Evolutionary conservation across 1,140 invertebrate species (phyloP), one percentile per base, ranked within the genome.

Genomic region (Penaeus japonicus): DNA sequence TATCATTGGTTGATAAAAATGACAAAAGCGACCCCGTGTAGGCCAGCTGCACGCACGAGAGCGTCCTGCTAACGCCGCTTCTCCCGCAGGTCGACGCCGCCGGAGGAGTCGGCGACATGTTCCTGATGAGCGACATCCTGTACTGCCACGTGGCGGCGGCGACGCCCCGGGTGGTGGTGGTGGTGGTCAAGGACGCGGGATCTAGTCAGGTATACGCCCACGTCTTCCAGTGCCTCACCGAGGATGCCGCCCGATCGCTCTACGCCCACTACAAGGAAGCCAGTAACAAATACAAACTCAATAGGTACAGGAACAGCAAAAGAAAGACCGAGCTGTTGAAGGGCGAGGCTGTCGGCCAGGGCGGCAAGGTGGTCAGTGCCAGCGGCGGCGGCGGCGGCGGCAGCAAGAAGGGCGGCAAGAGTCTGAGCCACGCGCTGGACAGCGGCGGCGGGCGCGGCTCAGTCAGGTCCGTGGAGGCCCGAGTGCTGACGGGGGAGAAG

Each of bases 261-360:
- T 91, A 90, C 65, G 62, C 83, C 62, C 85, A 87, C 55, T 91
- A 91, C 79, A 88, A 89, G 62, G 89, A 90, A 53, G 87, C 85
- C 30, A 87, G 81, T 54, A 90, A 85, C 65, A 81, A 62, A 53
- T 88, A 89, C 32, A 90, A 89, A 22, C 89, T 90, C 20, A 89
- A 89, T 55, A 84, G 87, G 59, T 91, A 91, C 73, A 39, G 85
- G n/a, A 90, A 89, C 65, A 90, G 85, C 47, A 89, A 81, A 39
- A 55, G 90, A 47, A 89, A 85, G 62, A 35, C 47, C 20, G 86
- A 86, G 18, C 27, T 70, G 27, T 22, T 24, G 20, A 53, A 39
- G n/a, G 20, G 39, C 18, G 79, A 78, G 22, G 47, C 57, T 4
- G 20, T 27, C 20, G 55, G 18, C n/a, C 53, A 65, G 17, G 32